phyloP scores from a whole-genome alignment of 1,140 invertebrate species.

The Myzus persicae region DNA sequence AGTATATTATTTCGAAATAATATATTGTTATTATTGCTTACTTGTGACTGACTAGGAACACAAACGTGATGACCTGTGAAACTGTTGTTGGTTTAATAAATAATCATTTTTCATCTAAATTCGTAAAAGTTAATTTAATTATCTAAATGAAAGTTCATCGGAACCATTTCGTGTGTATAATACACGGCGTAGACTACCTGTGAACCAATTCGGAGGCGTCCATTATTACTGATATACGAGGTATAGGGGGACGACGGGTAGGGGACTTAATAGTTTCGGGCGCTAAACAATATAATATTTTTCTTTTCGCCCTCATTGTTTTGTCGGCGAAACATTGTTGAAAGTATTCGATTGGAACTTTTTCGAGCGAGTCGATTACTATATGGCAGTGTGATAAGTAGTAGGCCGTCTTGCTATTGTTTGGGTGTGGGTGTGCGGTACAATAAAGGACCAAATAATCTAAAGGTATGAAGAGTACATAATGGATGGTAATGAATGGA shows the following conservation, averaged over 20 bases:
- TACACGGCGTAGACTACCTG: background rate
- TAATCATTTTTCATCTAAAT: background rate
- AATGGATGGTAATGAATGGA: background rate
- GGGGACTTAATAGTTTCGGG: background rate
- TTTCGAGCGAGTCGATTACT: background rate
- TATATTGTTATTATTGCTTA: too few relatives aligned
- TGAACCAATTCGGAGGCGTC: background rate
- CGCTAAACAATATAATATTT: background rate
- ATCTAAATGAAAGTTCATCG: background rate
- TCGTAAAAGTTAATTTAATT: background rate
- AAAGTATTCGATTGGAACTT: background rate
- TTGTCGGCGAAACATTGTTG: background rate
- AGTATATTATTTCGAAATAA: too few relatives aligned
- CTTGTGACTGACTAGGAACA: too few relatives aligned
- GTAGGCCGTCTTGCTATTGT: background rate
- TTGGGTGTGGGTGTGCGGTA: too few relatives aligned
- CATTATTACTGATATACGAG: background rate
- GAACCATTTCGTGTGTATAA: background rate
- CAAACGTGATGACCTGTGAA: background rate
- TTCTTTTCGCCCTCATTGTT: background rate
- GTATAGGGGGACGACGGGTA: background rate
- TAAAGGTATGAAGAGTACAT: background rate
- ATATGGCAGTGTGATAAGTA: background rate
- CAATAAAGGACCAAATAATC: background rate
- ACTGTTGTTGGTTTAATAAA: background rate